Percentiles rank a stretch among this genome's conserved stretches.
These are phyloP conservation scores for Aphelocoma coerulescens DNA, from an alignment of 2,113 vertebrate genomes.

Conservation along the genomic window DNA sequence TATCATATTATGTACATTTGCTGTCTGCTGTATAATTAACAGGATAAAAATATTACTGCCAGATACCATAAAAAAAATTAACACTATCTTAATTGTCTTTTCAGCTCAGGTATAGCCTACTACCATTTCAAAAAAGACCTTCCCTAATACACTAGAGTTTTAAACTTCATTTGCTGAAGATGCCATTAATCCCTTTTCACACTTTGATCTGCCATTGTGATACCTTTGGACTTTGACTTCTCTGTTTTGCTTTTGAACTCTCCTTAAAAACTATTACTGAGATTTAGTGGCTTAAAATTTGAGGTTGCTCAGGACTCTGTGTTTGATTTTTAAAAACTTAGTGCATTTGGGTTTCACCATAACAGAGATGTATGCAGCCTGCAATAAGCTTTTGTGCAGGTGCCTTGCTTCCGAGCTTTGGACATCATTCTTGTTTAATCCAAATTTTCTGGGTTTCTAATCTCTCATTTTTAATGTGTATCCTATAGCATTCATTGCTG, in stretches of 20 bases:
- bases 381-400: background rate
- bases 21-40: constrained; percentile 79
- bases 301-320: constrained; percentile 10
- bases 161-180: constrained; percentile 68
- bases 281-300: constrained; percentile 49
- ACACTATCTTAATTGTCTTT: constrained; percentile 84
- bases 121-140: constrained; percentile 78
- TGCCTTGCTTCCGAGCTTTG: background rate
- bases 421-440: background rate
- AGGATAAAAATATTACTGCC: constrained; percentile 81
- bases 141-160: constrained; percentile 71
- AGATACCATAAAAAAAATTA: constrained; percentile 78
- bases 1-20: constrained; percentile 76
- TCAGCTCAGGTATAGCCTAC: constrained; percentile 78
- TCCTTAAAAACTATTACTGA: constrained; percentile 69
- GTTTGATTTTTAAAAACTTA: constrained; percentile 38
- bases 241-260: constrained; percentile 72
- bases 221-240: constrained; percentile 66
- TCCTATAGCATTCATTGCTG: background rate
- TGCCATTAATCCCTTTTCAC: constrained; percentile 73
- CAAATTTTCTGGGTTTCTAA: background rate
- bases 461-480: background rate
- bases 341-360: background rate
- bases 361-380: background rate
- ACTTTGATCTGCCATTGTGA: constrained; percentile 76